Evolutionary conservation across 1,140 invertebrate genomes (phyloP), one percentile per base, ranked within the genome.

Genomic region (Drosophila pallidifrons): DNA sequence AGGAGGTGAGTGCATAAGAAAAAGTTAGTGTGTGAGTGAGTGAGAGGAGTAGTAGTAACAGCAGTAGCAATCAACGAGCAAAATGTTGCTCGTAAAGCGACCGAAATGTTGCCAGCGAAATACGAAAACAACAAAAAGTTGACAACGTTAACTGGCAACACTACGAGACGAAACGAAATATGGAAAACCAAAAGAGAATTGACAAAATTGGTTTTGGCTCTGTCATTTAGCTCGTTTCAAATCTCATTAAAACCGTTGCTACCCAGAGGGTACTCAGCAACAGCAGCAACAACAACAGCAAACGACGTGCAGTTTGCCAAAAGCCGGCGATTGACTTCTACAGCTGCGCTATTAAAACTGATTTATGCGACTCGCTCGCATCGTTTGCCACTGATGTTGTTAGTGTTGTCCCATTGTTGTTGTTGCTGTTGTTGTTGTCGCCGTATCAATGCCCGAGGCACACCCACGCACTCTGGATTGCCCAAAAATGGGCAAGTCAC

Each of bases 321-420:
- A 75, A 69, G 51, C 46, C 46, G 57, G 61, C 77, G 47, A 73
- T 81, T 72, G 74, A 58, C 71, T 79, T 47, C 68, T 61, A 71
- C 83, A 82, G 83, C 83, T 80, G 76, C 65, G 81, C 83, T 87
- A 88, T 87, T 87, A 87, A 87, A 88, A 77, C 79, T 88, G 82
- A 87, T 87, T 87, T 87, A 87, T 87, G 73, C 66, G 64, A 65
- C 55, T 63, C 47, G 30, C 49, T 69, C 55, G 20, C 30, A 61
- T 61, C 60, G 16, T 64, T 25, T 46, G 5, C 30, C 30, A 11
- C 47, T 28, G 47, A 43, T 41, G 54, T 57, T 41, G 54, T 41
- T 41, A 28, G 35, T 52, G n/a, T 20, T 32, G 13, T n/a, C 49
- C 20, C 7, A 8, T 2, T 38, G 54, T 20, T 20, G 32, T 57